These are phyloP conservation scores for Chouioia cunea DNA, from an alignment of 2,888 invertebrate genomes.

Conservation along the genomic window DNA sequence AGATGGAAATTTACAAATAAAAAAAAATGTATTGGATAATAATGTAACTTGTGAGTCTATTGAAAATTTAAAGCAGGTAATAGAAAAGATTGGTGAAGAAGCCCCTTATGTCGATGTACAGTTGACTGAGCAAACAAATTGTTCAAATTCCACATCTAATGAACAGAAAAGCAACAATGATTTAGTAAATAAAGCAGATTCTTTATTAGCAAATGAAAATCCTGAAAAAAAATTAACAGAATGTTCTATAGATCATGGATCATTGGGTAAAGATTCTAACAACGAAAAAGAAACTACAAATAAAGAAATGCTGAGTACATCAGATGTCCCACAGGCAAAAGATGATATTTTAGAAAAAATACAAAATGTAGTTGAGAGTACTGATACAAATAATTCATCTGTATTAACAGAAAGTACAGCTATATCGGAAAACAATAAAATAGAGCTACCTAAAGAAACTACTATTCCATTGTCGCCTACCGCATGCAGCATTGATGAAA, in stretches of 20 bases:
- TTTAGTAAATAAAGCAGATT: constrained; percentile 20
- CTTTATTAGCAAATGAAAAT: background rate
- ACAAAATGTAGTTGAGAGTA: constrained; percentile 13
- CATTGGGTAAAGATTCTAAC: constrained; percentile 8
- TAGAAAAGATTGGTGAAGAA: constrained; percentile 58
- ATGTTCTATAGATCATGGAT: constrained; percentile 18
- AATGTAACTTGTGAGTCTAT: constrained; percentile 61
- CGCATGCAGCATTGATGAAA: constrained; percentile 33
- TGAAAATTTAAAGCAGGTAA: constrained; percentile 59
- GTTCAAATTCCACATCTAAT: constrained; percentile 1
- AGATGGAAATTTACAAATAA: constrained; percentile 40
- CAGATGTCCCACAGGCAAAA: constrained; percentile 9
- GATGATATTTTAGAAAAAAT: constrained; percentile 20
- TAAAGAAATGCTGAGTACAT: constrained; percentile 17
- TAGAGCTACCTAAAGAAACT: constrained; percentile 16
- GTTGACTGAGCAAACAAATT: constrained; percentile 9
- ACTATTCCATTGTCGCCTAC: constrained; percentile 21
- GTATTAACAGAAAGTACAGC: background rate
- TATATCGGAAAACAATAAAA: constrained; percentile 7
- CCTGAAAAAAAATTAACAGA: background rate
- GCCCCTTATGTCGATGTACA: constrained; percentile 27
- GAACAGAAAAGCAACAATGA: constrained; percentile 25
- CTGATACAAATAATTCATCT: constrained; percentile 9
- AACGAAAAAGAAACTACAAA: constrained; percentile 14
- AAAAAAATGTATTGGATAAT: constrained; percentile 42